Evolutionary conservation across 2,113 vertebrate species (phyloP), one percentile per base, ranked within the genome.

Genomic region (Melanotaenia duboulayi): DNA sequence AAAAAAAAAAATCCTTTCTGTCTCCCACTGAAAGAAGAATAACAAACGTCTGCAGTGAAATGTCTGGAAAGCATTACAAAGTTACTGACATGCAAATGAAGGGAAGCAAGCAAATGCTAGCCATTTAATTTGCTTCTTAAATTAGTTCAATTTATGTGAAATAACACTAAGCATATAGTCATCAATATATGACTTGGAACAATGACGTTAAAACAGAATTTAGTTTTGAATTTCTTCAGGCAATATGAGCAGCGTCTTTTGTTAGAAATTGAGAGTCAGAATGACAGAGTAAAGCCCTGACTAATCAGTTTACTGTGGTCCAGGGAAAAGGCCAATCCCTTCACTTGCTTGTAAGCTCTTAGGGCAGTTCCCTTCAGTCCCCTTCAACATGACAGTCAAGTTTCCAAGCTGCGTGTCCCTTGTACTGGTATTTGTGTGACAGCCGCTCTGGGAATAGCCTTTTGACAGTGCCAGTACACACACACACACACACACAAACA

Each of bases 321-420:
- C 37, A 46, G 25, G 50, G 71, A 83, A 81, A 80, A 79, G 63
- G 75, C 74, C 77, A 76, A 54, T 62, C 71, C 42, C 70, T 78
- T 67, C 67, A 42, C 55, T 61, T 54, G 66, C 63, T 42, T 65
- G 50, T 13, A 0, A 76, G 66, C 60, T 78, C 80, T 78, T 25
- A 7, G 71, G 68, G 83, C 69, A 64, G 58, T 66, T 78, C n/a
- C n/a, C n/a, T n/a, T n/a, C 74, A 65, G 24, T 69, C 66, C 66
- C 66, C 65, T 57, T 48, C 64, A 76, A 51, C 75, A 50, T 82
- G 76, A 80, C 76, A 83, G 80, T 71, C 60, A 67, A 78, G 71
- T 58, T 37, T 11, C 74, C 69, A 71, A 76, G 78, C 80, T 68
- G 65, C 44, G 55, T 62, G 49, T 72, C 73, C 44, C 46, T 35